These are phyloP conservation scores for Percopsis transmontana DNA, from an alignment of 2,113 vertebrate species.

Conservation along the genomic window DNA sequence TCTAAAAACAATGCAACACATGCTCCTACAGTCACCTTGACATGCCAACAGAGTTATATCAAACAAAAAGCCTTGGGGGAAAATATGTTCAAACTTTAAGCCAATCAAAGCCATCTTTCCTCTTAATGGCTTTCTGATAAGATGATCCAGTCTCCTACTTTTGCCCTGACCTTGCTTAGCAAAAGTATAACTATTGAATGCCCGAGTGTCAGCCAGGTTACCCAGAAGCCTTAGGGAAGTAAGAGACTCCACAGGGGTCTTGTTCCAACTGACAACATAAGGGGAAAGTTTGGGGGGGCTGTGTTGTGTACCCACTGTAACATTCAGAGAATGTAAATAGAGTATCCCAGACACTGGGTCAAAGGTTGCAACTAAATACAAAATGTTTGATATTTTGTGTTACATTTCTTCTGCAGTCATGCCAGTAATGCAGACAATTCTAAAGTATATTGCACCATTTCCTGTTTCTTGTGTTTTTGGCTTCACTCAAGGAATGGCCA, in stretches of 20 bases:
- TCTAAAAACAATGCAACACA: conserved; percentile 30
- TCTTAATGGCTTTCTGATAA: too few species aligned
- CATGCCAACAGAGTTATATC: background rate
- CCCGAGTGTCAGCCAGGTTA: conserved; percentile 25
- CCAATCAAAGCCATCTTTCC: too few species aligned
- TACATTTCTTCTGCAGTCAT: background rate
- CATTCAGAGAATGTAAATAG: conserved; percentile 1
- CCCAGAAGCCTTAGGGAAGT: background rate
- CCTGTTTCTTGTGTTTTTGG: background rate
- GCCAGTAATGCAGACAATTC: background rate
- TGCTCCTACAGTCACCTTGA: conserved; percentile 2
- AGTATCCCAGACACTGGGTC: background rate
- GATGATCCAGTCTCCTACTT: background rate
- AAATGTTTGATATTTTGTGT: too few species aligned
- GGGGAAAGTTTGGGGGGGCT: conserved; percentile 15
- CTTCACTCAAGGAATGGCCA: background rate
- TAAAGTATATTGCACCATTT: too few species aligned
- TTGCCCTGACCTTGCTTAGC: conserved; percentile 3
- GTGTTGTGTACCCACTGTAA: conserved; percentile 20
- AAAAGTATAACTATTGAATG: background rate
- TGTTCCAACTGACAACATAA: conserved; percentile 48
- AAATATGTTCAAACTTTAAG: too few species aligned
- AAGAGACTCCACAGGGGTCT: conserved; percentile 15
- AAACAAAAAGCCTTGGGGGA: background rate
- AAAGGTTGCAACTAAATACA: conserved; percentile 30